These are phyloP conservation scores for Colinus virginianus DNA, from an alignment of 2,113 vertebrate species.

Conservation along the genomic window DNA sequence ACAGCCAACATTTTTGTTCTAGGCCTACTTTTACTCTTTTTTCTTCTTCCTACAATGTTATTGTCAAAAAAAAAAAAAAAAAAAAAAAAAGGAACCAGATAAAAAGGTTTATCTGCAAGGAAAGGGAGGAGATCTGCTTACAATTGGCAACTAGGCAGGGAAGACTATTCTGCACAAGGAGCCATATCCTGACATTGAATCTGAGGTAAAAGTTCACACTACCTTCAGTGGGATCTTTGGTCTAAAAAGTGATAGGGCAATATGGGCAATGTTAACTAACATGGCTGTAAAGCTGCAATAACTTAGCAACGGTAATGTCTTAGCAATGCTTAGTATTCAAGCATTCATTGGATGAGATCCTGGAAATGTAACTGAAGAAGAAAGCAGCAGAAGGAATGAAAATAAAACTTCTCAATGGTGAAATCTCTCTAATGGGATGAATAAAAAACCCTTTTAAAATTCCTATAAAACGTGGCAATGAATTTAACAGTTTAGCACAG, in stretches of 20 bases:
- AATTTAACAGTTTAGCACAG: background rate
- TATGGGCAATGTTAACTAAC: background rate
- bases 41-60: conserved; percentile 52
- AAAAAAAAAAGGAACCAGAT: conserved; percentile 66
- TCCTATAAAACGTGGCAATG: background rate
- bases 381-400: background rate
- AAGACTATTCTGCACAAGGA: conserved; percentile 62
- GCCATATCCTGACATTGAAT: conserved; percentile 70
- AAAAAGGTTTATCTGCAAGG: conserved; percentile 69
- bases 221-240: conserved; percentile 4
- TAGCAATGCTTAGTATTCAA: background rate
- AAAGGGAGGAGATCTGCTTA: conserved; percentile 68
- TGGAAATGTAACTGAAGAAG: background rate
- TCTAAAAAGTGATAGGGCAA: conserved; percentile 11
- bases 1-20: conserved; percentile 48
- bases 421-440: background rate
- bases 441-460: background rate
- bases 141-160: conserved; percentile 63
- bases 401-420: background rate
- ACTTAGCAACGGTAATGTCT: background rate
- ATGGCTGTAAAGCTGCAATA: background rate
- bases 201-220: conserved; percentile 59
- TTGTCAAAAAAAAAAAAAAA: conserved; percentile 51
- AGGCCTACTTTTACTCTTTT: conserved; percentile 51
- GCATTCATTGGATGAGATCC: background rate